Conservation (phyloP, 2,797 vertebrate species). For the Loris lydekkerianus region DNA sequence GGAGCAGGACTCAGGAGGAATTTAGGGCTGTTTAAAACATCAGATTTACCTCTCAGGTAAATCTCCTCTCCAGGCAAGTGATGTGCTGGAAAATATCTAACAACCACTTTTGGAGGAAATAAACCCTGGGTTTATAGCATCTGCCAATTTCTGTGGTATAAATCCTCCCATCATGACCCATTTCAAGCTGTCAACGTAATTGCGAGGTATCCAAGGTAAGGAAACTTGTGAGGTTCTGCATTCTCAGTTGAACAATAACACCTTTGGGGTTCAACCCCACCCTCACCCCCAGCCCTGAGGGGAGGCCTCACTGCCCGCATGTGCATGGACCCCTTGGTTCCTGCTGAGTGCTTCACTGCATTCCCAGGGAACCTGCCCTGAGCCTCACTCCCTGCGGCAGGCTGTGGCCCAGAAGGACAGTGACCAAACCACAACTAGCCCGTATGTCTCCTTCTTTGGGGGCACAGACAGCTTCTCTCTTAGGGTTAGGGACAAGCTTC, state of each 20-base stretch:
- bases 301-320: not conserved
- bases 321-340: not conserved
- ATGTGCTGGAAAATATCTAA: not conserved
- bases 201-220: not conserved
- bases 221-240: not conserved
- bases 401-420: not conserved
- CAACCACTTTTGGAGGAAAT: not conserved
- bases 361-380: not conserved
- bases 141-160: not conserved
- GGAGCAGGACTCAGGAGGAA: not conserved
- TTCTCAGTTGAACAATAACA: not conserved
- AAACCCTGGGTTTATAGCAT: not conserved
- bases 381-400: not conserved
- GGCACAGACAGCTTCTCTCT: not conserved
- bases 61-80: not conserved
- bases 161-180: not conserved
- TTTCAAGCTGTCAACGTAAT: not conserved
- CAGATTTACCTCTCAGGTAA: not conserved
- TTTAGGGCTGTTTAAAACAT: not conserved
- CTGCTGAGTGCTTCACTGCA: not conserved
- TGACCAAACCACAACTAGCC: not conserved
- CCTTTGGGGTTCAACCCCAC: not conserved
- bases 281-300: not conserved
- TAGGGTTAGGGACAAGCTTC: not conserved
- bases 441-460: not conserved